phyloP scores from a whole-genome alignment of 2,888 invertebrate genomes.

The Synergus itoensis region DNA sequence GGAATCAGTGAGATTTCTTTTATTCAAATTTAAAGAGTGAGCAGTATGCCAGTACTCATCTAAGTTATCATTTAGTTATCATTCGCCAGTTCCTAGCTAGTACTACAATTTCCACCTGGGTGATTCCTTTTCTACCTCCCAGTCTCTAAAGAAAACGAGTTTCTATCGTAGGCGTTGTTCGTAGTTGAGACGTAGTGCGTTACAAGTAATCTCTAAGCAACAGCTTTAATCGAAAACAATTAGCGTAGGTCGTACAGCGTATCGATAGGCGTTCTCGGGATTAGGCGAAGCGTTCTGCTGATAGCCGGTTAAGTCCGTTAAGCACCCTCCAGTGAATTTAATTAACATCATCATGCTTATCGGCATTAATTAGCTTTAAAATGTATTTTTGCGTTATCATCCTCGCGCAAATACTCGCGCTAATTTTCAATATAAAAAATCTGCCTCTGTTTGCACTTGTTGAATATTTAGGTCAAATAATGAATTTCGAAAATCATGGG shows the following conservation, averaged over 20 bases:
- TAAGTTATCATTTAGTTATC: too few species aligned
- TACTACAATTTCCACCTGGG: constrained; percentile 23
- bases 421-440: constrained; percentile 34
- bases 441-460: constrained; percentile 4
- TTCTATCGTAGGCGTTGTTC: constrained; percentile 74
- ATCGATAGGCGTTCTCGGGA: constrained; percentile 66
- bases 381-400: constrained; percentile 32
- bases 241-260: constrained; percentile 71
- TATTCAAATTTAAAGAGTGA: too few species aligned
- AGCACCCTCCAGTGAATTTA: constrained; percentile 34
- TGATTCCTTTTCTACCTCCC: constrained; percentile 54
- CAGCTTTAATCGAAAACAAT: constrained; percentile 72
- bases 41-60: too few species aligned
- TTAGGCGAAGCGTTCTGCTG: constrained; percentile 58
- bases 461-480: constrained; percentile 1
- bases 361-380: constrained; percentile 34
- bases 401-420: constrained; percentile 26
- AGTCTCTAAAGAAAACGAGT: constrained; percentile 69
- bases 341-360: constrained; percentile 34
- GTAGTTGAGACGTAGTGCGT: constrained; percentile 73
- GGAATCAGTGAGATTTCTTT: too few species aligned
- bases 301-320: constrained; percentile 46
- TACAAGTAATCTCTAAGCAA: constrained; percentile 74
- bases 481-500: not conserved
- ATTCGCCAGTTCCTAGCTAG: too few species aligned